Base-by-base conservation (phyloP, 2,888 invertebrate species). In the Drosophila ochracea region DNA sequence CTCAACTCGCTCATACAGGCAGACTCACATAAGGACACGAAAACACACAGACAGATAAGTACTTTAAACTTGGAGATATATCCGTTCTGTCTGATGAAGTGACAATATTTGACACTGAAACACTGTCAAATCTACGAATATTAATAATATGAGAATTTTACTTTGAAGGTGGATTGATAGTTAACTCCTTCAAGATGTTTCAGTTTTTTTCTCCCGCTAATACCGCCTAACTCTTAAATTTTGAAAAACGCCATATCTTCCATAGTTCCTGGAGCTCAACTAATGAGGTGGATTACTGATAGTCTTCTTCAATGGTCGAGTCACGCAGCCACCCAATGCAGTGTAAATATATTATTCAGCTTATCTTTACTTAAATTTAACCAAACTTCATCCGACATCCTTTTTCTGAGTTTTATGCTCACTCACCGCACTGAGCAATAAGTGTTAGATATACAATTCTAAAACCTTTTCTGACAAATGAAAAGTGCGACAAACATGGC, bases 401-500 rank as follows among this genome's bases (percentile, higher is more conserved):
- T 21, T 43, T n/a, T 13, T 21, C 43, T 21, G 21, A 43, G 43
- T 21, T 21, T 13, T 21, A 13, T 43, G 21, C 21, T 21, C 13
- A 47, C 13, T 16, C 21, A 25, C 2, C n/a, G 6, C 43, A 21
- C 11, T 43, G n/a, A 11, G 19, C 28, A 41, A 35, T 21, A 30
- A 41, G 25, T 52, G 43, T 35, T 55, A 69, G 76, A 68, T 70
- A 84, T 84, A 73, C 87, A 87, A 87, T 75, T 63, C 50, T 60
- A 65, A 62, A 68, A 73, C 73, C 73, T 60, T 84, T 79, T 84
- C 77, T 82, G 90, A 89, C 83, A 84, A 89, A 89, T 84, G 90
- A 87, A 84, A 82, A 80, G 80, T 84, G 83, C 77, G 77, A 77
- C 88, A 89, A 89, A 87, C 80, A 73, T 73, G 90, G 68, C 68